A percentile compares a stretch with the other conserved stretches of the same genome.
Conservation (phyloP, 2,797 vertebrate genomes). For the Phyllotis vaccarum region DNA sequence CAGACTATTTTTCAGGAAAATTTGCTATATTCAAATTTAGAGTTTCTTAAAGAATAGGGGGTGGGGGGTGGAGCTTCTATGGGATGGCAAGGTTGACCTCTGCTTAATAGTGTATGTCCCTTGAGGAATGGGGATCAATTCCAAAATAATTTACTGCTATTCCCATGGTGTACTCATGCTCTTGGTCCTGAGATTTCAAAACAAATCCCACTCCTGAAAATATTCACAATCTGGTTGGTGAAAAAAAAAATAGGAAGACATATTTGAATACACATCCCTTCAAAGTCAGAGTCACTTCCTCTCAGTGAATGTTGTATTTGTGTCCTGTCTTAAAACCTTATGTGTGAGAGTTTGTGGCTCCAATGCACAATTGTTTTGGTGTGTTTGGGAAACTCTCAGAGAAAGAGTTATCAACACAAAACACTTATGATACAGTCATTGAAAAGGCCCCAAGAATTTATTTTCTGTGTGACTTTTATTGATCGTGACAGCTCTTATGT, state of each 20-base stretch:
- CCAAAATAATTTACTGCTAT: not conserved
- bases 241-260: not conserved
- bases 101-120: not conserved
- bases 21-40: not conserved
- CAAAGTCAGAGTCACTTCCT: not conserved
- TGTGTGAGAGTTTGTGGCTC: not conserved
- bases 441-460: conserved; percentile 52
- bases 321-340: accelerated
- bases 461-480: conserved; percentile 52
- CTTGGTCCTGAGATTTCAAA: not conserved
- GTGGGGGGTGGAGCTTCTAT: no score
- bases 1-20: not conserved
- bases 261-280: not conserved
- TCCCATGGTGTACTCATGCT: not conserved
- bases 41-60: no score
- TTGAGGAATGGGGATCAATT: not conserved
- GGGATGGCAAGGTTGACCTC: not conserved
- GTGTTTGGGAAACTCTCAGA: not conserved
- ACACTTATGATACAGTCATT: not conserved
- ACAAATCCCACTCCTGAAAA: not conserved
- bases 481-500: conserved; percentile 49
- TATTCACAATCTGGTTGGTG: not conserved
- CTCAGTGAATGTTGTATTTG: not conserved
- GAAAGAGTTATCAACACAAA: not conserved
- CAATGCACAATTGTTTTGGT: not conserved